Conservation (phyloP, 2,888 invertebrate genomes). For the Catocala nupta region DNA sequence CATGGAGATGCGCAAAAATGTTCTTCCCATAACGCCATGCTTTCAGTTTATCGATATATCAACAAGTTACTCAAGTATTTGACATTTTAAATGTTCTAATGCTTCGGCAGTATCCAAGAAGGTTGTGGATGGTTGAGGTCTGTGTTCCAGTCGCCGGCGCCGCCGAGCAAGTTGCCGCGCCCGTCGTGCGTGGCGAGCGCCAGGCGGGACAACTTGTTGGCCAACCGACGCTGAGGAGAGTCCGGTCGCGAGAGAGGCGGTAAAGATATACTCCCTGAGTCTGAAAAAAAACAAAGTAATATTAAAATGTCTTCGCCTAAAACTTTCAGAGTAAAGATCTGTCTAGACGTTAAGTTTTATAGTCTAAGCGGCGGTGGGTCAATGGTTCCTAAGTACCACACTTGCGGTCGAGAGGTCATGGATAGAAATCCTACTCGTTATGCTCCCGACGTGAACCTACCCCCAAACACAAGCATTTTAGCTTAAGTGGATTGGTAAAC, state of each 20-base stretch:
- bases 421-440: too few species aligned
- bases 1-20: too few species aligned
- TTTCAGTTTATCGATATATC: too few species aligned
- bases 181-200: slow-evolving; percentile 97
- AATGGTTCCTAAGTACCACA: neutral
- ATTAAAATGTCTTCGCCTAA: neutral
- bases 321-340: too few species aligned
- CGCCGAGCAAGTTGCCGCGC: slow-evolving; percentile 94
- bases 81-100: slow-evolving; percentile 48
- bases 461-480: too few species aligned
- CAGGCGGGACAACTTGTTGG: slow-evolving; percentile 94
- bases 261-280: slow-evolving; percentile 81
- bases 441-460: too few species aligned
- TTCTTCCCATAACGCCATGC: too few species aligned
- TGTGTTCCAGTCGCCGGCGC: slow-evolving; percentile 91
- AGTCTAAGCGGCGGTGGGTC: too few species aligned
- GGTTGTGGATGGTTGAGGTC: slow-evolving; percentile 72
- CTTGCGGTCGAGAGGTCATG: too few species aligned
- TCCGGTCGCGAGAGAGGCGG: slow-evolving; percentile 82
- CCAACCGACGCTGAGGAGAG: slow-evolving; percentile 89
- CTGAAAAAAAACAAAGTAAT: slow-evolving; percentile 49
- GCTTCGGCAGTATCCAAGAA: slow-evolving; percentile 80
- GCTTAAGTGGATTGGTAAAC: too few species aligned
- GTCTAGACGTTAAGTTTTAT: too few species aligned
- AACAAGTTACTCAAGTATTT: too few species aligned